These are phyloP conservation scores for Scopus umbretta DNA, from an alignment of 2,113 vertebrate species.

Conservation along the genomic window DNA sequence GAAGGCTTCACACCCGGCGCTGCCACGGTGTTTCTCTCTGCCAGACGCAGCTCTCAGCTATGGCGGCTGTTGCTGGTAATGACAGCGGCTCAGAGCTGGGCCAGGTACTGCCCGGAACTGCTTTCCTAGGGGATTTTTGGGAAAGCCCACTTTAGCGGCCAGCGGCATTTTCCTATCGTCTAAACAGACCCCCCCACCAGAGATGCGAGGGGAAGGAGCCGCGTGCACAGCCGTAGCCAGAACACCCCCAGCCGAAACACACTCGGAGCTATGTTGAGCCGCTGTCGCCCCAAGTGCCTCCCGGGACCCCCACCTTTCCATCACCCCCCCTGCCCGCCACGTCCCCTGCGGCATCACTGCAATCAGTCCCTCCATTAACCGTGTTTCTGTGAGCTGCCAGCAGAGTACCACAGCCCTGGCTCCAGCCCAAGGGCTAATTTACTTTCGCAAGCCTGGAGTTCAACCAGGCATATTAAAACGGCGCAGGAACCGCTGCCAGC, in stretches of 20 bases:
- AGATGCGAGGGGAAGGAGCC: rapidly evolving
- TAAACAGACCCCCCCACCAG: rapidly evolving
- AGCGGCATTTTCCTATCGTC: rapidly evolving
- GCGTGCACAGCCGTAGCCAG: rapidly evolving
- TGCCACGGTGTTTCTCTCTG: rapidly evolving
- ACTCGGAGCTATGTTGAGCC: rapidly evolving
- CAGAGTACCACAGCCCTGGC: neutral
- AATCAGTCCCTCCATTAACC: rapidly evolving
- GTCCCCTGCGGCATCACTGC: rapidly evolving
- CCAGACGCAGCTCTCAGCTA: neutral
- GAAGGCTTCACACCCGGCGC: rapidly evolving
- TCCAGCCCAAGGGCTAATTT: neutral
- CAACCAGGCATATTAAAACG: neutral
- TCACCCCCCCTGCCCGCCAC: rapidly evolving
- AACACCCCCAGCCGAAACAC: rapidly evolving
- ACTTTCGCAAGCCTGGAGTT: neutral
- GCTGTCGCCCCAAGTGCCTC: rapidly evolving
- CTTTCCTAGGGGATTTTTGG: neutral
- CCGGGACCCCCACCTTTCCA: rapidly evolving
- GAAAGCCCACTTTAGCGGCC: neutral
- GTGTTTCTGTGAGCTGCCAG: neutral
- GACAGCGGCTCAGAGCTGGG: neutral
- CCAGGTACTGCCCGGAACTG: neutral
- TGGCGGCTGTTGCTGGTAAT: rapidly evolving
- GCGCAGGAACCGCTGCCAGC: neutral